These are phyloP conservation scores for Sipha flava DNA, from an alignment of 1,140 invertebrate genomes.

Conservation along the genomic window DNA sequence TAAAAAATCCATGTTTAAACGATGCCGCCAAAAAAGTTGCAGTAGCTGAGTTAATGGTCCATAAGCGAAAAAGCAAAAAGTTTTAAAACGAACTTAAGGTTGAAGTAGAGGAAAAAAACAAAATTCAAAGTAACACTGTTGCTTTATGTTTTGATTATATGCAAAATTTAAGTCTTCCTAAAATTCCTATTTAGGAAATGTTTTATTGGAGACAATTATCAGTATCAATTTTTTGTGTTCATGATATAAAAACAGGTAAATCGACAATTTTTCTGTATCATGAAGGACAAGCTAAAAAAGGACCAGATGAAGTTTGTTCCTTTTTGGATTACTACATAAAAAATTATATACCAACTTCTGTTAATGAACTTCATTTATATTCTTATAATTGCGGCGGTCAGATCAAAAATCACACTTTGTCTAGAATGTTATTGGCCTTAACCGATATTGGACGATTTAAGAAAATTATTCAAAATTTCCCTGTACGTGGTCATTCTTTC, in stretches of 20 bases:
- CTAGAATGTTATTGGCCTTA: neutral
- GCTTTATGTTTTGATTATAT: slow-evolving; percentile 42
- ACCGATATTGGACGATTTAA: slow-evolving; percentile 27
- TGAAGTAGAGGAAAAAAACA: slow-evolving; percentile 34
- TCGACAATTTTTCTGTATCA: slow-evolving; percentile 38
- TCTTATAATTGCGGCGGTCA: slow-evolving; percentile 38
- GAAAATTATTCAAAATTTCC: slow-evolving; percentile 30
- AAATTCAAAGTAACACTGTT: slow-evolving; percentile 31
- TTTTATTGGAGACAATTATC: slow-evolving; percentile 41
- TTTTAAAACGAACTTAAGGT: slow-evolving; percentile 37
- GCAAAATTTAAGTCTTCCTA: slow-evolving; percentile 40
- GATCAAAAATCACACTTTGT: slow-evolving; percentile 38
- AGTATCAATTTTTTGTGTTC: slow-evolving; percentile 40
- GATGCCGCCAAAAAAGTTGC: slow-evolving; percentile 39
- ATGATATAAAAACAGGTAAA: slow-evolving; percentile 38
- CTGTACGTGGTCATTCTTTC: slow-evolving; percentile 31
- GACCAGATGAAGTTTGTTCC: slow-evolving; percentile 39
- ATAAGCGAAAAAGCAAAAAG: slow-evolving; percentile 37
- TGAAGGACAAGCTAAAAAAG: slow-evolving; percentile 38
- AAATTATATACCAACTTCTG: slow-evolving; percentile 34
- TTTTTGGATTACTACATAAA: slow-evolving; percentile 37
- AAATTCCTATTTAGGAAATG: slow-evolving; percentile 37
- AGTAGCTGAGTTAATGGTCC: slow-evolving; percentile 38
- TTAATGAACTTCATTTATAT: slow-evolving; percentile 33
- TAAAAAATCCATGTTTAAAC: slow-evolving; percentile 23